Conservation (phyloP, 2,888 invertebrate species). For the Lithosia quadra region DNA sequence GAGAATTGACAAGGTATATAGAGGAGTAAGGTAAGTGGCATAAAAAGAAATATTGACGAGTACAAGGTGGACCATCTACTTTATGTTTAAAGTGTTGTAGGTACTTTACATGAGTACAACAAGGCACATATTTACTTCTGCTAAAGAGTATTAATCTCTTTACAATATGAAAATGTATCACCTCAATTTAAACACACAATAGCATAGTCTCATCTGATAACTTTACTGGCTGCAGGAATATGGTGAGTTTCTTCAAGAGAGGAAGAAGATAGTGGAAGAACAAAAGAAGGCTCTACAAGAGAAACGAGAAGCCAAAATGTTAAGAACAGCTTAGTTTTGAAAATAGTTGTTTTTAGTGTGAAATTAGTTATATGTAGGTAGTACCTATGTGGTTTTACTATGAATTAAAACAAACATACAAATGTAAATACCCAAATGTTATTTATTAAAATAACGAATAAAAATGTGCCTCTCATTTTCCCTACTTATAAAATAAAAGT, state of each 20-base stretch:
- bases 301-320: conserved; percentile 95
- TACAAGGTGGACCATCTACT: too few relatives aligned
- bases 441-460: conserved; percentile 40
- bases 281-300: conserved; percentile 93
- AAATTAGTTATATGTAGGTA: neutral
- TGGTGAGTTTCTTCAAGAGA: conserved; percentile 92
- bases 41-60: too few relatives aligned
- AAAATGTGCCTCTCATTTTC: conserved; percentile 27
- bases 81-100: too few relatives aligned
- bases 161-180: neutral
- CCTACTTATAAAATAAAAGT: conserved; percentile 20
- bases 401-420: conserved; percentile 33
- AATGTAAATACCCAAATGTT: conserved; percentile 32
- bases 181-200: neutral
- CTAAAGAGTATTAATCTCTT: neutral
- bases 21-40: too few relatives aligned
- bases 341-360: conserved; percentile 38
- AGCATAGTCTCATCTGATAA: neutral
- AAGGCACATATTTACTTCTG: too few relatives aligned
- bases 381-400: conserved; percentile 35
- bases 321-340: conserved; percentile 89
- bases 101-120: too few relatives aligned
- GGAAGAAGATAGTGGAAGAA: conserved; percentile 89
- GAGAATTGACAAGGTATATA: too few relatives aligned
- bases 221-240: conserved; percentile 88